Conservation (phyloP, 2,888 invertebrate species). For the Pherbina coryleti region DNA sequence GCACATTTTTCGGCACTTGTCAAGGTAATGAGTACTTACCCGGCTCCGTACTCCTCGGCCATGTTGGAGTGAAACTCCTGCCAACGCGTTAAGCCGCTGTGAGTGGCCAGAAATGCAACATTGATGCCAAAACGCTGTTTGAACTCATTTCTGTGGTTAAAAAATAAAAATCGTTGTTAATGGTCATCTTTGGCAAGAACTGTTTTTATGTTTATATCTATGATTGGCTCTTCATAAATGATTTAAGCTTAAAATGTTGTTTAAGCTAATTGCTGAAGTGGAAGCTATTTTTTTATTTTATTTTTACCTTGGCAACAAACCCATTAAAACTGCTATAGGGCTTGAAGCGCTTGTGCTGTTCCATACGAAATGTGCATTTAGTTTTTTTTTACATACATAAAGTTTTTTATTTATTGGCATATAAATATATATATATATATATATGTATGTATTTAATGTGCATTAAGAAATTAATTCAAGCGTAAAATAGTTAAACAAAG, state of each 20-base stretch:
- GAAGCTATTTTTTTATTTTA: not conserved
- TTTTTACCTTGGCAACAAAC: constrained; percentile 93
- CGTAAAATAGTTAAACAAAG: constrained; percentile 45
- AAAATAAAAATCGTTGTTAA: not conserved
- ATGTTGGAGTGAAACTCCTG: constrained; percentile 78
- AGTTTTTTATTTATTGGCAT: too few relatives aligned
- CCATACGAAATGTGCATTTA: constrained; percentile 67
- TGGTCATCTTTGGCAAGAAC: not conserved
- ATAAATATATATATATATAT: constrained; percentile 53
- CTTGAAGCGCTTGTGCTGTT: constrained; percentile 81
- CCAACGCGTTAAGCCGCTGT: constrained; percentile 92
- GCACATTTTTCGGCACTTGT: constrained; percentile 3
- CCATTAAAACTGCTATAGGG: constrained; percentile 93
- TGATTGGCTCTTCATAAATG: not conserved
- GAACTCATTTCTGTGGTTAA: constrained; percentile 78
- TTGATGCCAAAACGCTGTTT: constrained; percentile 87
- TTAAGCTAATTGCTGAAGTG: not conserved
- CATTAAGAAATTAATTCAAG: constrained; percentile 43
- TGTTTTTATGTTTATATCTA: not conserved
- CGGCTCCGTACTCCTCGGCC: constrained; percentile 68
- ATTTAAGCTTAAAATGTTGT: not conserved
- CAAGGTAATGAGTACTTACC: constrained; percentile 55
- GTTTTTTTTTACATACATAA: constrained; percentile 22
- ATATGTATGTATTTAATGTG: constrained; percentile 52
- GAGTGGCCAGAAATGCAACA: constrained; percentile 89